Conservation (phyloP, 2,888 invertebrate genomes). For the Hartigia nigra region DNA sequence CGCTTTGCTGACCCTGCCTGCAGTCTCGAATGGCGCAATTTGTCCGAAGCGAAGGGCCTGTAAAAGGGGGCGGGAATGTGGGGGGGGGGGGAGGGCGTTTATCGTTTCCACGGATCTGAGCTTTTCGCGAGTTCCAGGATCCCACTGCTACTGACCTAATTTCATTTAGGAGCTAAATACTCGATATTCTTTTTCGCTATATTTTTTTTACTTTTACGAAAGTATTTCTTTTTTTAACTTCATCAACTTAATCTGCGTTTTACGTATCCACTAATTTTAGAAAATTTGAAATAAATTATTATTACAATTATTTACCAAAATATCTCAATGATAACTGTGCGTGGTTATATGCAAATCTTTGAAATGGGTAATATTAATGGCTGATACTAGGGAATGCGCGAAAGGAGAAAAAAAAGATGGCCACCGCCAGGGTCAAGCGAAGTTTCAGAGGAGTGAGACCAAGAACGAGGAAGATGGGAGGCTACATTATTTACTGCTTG, state of each 20-base stretch:
- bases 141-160: not conserved
- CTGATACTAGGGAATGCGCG: not conserved
- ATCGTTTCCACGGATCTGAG: not conserved
- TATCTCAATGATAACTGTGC: not conserved
- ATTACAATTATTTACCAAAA: not conserved
- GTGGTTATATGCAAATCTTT: not conserved
- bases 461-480: not conserved
- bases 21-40: constrained; percentile 29
- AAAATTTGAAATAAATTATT: not conserved
- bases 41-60: constrained; percentile 27
- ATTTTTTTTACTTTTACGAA: not conserved
- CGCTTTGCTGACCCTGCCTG: constrained; percentile 32
- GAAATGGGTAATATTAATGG: not conserved
- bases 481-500: constrained; percentile 8
- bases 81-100: no score
- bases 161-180: not conserved
- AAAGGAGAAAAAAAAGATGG: not conserved
- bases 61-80: no score
- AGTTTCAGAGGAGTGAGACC: not conserved
- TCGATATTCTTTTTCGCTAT: not conserved
- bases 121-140: not conserved
- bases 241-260: not conserved
- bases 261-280: not conserved
- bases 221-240: not conserved
- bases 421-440: not conserved